A percentile compares a stretch with the other conserved stretches of the same genome.
These are phyloP conservation scores for Papilio dardanus DNA, from an alignment of 1,140 invertebrate genomes.

Conservation along the genomic window DNA sequence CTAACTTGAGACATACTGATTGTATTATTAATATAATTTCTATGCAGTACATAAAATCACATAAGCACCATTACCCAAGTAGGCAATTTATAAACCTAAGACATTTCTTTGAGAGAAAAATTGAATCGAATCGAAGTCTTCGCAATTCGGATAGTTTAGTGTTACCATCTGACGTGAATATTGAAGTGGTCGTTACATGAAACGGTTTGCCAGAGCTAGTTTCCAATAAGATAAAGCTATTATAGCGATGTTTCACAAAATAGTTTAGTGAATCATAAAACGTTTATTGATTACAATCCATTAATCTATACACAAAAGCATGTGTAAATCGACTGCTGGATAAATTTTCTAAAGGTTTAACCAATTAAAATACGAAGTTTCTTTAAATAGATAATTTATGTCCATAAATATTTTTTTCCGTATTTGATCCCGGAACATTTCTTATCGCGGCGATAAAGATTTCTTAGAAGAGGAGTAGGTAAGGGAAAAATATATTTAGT, in stretches of 20 bases:
- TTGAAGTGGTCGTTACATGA: neutral
- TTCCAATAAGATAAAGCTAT: neutral
- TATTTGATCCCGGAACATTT: neutral
- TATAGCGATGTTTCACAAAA: neutral
- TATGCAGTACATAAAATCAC: too few relatives aligned
- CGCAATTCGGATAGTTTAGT: conserved; percentile 7
- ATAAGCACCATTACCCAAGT: too few relatives aligned
- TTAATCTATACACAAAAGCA: neutral
- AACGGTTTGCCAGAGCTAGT: neutral
- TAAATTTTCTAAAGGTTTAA: neutral
- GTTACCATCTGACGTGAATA: neutral
- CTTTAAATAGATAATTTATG: neutral
- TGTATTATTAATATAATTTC: too few relatives aligned
- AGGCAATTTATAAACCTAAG: neutral
- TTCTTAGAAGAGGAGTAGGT: neutral
- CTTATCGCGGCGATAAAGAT: neutral
- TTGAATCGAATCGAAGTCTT: neutral
- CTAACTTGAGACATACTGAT: too few relatives aligned
- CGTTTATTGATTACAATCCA: neutral
- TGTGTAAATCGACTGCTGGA: neutral
- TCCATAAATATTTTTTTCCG: neutral
- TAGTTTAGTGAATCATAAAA: neutral
- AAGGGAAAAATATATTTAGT: neutral
- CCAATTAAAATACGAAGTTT: too few relatives aligned
- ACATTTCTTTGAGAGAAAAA: neutral